Conservation (phyloP, 2,113 vertebrate species). For the Columba janthina region DNA sequence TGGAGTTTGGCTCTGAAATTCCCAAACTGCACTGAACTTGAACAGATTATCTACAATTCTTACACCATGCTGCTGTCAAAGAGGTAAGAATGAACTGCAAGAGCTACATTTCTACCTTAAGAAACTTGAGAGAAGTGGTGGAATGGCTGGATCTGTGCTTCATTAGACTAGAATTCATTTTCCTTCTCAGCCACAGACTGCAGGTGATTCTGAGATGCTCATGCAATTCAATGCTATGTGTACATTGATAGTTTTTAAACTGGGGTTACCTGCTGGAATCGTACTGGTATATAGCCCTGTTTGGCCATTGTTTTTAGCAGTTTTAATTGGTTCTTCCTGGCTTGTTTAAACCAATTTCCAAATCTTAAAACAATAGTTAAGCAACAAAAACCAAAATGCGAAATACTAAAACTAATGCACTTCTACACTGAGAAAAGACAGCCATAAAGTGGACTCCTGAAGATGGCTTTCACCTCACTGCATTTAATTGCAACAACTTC, state of each 20-base stretch:
- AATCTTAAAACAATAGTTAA: no score
- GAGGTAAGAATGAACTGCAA: neutral
- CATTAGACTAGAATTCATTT: neutral
- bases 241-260: neutral
- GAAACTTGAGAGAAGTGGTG: neutral
- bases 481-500: neutral
- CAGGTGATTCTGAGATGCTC: neutral
- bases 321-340: no score
- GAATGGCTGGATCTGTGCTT: neutral
- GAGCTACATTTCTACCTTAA: neutral
- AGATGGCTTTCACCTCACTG: neutral
- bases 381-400: neutral
- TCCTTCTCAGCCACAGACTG: neutral
- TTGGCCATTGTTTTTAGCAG: no score
- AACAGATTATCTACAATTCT: neutral
- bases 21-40: neutral
- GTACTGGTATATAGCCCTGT: neutral
- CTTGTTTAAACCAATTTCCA: no score
- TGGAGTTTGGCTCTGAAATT: neutral
- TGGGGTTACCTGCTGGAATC: neutral
- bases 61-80: neutral
- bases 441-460: neutral
- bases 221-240: neutral
- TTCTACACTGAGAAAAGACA: no score
- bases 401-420: neutral